Evolutionary conservation across 2,797 vertebrate species (phyloP).

Genomic region (Danio albolineatus): DNA sequence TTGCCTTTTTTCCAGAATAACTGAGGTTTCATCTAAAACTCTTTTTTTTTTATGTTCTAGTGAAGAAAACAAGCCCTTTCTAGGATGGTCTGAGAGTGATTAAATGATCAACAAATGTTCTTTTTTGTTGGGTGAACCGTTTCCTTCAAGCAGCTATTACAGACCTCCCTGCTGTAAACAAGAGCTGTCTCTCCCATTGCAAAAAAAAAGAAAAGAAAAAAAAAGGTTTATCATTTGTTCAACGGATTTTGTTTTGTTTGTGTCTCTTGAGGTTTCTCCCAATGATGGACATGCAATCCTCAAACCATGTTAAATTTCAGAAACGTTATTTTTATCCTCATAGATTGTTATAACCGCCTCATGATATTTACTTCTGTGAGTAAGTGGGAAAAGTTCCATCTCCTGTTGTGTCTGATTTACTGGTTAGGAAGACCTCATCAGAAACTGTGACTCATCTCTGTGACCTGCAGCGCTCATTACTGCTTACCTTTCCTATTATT

Average conservation of each 20-base stretch:
- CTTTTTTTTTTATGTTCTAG: too few relatives aligned
- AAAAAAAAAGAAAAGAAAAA: too few relatives aligned
- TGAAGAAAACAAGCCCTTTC: too few relatives aligned
- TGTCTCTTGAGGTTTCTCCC: background rate
- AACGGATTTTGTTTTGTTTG: background rate
- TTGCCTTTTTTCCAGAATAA: too few relatives aligned
- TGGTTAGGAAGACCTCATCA: constrained; percentile 17
- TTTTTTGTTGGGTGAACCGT: too few relatives aligned
- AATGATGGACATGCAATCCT: background rate
- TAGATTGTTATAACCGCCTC: background rate
- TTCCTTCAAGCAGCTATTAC: background rate
- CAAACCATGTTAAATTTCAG: background rate
- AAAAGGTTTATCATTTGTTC: background rate
- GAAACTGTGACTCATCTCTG: constrained; percentile 13
- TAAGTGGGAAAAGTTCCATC: background rate
- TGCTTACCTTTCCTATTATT: constrained; percentile 6
- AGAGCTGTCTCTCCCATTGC: background rate
- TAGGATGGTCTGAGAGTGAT: too few relatives aligned
- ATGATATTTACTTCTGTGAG: constrained; percentile 8
- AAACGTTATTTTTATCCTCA: background rate
- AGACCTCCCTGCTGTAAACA: background rate
- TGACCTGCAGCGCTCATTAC: constrained; percentile 22
- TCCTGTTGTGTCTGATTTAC: constrained; percentile 20
- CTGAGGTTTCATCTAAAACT: too few relatives aligned
- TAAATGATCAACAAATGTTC: too few relatives aligned